Percentiles rank a stretch among this genome's conserved stretches.
Conservation (phyloP, 2,797 vertebrate species). For the Urosaurus nigricauda region DNA sequence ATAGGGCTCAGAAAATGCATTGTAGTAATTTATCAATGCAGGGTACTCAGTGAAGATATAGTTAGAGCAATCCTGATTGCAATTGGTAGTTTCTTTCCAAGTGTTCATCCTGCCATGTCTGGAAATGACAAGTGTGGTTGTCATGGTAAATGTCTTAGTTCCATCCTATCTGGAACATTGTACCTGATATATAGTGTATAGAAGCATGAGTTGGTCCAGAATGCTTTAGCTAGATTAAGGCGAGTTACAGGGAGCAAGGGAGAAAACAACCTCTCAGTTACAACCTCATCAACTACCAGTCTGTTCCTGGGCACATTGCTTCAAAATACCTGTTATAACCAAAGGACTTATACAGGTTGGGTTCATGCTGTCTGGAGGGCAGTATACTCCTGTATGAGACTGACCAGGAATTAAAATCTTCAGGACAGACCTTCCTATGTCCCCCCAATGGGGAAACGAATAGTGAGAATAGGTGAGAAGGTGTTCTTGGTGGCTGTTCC, state of each 20-base stretch:
- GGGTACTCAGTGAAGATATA: not conserved
- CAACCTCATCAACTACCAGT: not conserved
- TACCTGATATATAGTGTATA: not conserved
- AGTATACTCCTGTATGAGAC: not conserved
- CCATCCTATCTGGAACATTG: not conserved
- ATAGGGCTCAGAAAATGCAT: not conserved
- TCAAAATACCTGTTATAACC: not conserved
- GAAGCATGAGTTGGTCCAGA: not conserved
- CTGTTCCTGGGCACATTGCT: not conserved
- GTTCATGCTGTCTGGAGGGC: not conserved
- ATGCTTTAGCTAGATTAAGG: not conserved
- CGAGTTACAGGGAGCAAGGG: not conserved
- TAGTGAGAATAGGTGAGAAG: not conserved
- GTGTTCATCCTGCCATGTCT: not conserved
- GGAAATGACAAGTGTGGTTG: not conserved
- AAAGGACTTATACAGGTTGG: not conserved
- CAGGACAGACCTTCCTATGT: not conserved
- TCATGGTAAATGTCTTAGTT: not conserved
- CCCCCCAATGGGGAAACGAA: not conserved
- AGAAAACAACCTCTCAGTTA: not conserved
- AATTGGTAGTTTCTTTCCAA: not conserved
- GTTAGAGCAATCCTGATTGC: constrained; percentile 29
- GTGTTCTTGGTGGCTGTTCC: not conserved
- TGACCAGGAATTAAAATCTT: not conserved
- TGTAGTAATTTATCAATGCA: not conserved